Conservation (phyloP, 64 coral and sea anemone species). For the Catalaphyllia jardinei region DNA sequence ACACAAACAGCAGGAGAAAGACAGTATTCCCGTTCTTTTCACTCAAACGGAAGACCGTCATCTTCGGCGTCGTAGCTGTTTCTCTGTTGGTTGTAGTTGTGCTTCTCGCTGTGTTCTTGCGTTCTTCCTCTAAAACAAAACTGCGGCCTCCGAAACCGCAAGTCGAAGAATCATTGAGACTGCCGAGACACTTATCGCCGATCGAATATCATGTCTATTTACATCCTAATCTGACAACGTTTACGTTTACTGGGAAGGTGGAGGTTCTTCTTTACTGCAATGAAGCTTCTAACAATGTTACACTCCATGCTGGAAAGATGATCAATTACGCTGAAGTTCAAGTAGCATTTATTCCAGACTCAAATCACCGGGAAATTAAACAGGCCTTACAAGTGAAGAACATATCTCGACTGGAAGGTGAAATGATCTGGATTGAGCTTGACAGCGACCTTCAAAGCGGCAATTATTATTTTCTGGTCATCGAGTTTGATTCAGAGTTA, state of each 20-base stretch:
- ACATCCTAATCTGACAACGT: conserved; percentile 43
- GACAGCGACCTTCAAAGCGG: neutral
- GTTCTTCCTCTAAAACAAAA: neutral
- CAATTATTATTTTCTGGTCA: conserved; percentile 8
- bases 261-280: neutral
- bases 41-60: neutral
- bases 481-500: conserved; percentile 12
- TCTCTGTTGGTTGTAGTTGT: neutral
- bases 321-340: neutral
- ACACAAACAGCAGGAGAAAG: neutral
- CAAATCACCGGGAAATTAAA: neutral
- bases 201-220: conserved; percentile 45
- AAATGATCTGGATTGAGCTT: conserved; percentile 20
- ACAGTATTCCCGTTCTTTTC: neutral
- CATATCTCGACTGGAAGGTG: neutral
- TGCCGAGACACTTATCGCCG: conserved; percentile 30
- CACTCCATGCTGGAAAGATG: conserved; percentile 20
- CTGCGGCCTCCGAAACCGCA: neutral
- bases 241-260: conserved; percentile 19
- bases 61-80: neutral
- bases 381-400: neutral
- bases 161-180: neutral
- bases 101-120: conserved; percentile 22
- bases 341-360: neutral
- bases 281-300: conserved; percentile 22